These are phyloP conservation scores for Pteromalus puparum DNA, from an alignment of 1,140 invertebrate genomes.

Conservation along the genomic window DNA sequence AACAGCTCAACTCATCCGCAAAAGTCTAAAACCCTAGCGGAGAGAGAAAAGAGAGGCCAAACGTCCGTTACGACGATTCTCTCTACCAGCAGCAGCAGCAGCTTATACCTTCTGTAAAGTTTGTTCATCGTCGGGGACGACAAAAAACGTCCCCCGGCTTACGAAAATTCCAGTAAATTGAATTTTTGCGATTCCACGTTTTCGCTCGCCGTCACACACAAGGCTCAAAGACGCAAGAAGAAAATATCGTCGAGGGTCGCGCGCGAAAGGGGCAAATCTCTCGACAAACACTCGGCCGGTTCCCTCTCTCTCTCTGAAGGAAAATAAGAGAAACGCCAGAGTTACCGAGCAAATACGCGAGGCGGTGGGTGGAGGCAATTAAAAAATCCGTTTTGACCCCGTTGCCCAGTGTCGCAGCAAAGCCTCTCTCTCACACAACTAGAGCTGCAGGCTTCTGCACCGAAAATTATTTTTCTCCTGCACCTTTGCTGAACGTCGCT, in stretches of 20 bases:
- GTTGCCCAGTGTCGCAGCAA: constrained; percentile 28
- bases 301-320: neutral
- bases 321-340: constrained; percentile 2
- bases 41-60: too few relatives aligned
- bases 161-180: neutral
- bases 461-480: constrained; percentile 19
- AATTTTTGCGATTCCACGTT: constrained; percentile 1
- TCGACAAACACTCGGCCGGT: neutral
- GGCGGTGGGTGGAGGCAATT: constrained; percentile 48
- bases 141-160: neutral
- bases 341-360: constrained; percentile 15
- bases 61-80: neutral
- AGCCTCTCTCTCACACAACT: too few relatives aligned
- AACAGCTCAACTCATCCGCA: neutral
- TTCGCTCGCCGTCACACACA: neutral
- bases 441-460: too few relatives aligned
- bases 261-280: neutral
- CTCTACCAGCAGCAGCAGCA: too few relatives aligned
- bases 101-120: neutral
- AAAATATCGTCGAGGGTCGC: neutral
- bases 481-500: neutral
- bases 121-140: neutral
- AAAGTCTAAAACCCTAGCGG: neutral
- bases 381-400: constrained; percentile 46
- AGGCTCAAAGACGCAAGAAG: neutral